phyloP scores from a whole-genome alignment of 2,113 vertebrate species.

The Indicator maculatus region DNA sequence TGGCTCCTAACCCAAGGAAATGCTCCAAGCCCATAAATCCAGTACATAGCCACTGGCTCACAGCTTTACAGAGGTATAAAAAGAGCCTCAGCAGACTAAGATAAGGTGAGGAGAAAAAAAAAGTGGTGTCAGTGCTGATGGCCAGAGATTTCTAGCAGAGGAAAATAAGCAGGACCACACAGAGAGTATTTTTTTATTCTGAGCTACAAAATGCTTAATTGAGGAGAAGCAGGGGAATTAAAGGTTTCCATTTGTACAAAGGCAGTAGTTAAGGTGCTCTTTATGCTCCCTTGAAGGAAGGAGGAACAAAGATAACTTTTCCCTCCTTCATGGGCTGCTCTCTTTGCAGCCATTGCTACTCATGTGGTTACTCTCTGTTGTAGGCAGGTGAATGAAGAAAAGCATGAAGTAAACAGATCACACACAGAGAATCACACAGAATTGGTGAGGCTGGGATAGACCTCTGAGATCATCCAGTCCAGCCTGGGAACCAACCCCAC shows the following conservation, averaged over 20 bases:
- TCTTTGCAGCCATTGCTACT: background rate
- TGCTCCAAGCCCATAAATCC: slow-evolving; percentile 55
- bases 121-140: background rate
- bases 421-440: too few relatives aligned
- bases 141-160: background rate
- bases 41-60: slow-evolving; percentile 17
- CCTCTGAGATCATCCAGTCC: too few relatives aligned
- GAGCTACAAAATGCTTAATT: background rate
- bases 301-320: background rate
- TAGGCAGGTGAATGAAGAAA: background rate
- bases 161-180: background rate
- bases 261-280: background rate
- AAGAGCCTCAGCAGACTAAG: slow-evolving; percentile 11
- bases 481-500: too few relatives aligned
- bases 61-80: slow-evolving; percentile 47
- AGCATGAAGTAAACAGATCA: background rate
- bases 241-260: background rate
- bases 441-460: too few relatives aligned
- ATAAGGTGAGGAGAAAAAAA: slow-evolving; percentile 32
- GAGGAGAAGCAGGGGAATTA: background rate
- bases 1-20: slow-evolving; percentile 58
- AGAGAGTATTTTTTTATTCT: background rate
- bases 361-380: background rate
- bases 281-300: background rate
- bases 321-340: background rate